Base-by-base conservation (phyloP, 2,888 invertebrate genomes). In the Lepidochrysops patricia region DNA sequence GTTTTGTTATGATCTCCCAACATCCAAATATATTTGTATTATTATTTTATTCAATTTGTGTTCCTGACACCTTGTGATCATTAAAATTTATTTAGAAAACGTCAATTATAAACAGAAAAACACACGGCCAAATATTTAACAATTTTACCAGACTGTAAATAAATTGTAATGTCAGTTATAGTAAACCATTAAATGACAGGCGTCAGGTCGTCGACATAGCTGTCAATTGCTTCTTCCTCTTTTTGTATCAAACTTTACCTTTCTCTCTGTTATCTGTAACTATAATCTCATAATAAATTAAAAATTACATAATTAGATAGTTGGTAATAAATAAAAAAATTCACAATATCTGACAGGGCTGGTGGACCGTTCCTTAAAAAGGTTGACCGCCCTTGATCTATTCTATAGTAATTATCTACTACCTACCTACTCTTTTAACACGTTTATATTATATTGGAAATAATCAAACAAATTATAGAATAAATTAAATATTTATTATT, bases 1-100 rank as follows among this genome's bases (percentile, higher is more conserved):
- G 35, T 57, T 57, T 25, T n/a, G 15, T 19, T 35, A 35, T n/a
- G 52, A 52, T 52, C 27, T 52, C 52, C 12, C 34, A 13, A 57
- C 35, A 57, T 6, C 23, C 29, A 57, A 15, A 48, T n/a, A 57
- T 48, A 57, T 48, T 48, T 48, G 43, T 12, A 23, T 9, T 4
- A 35, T 35, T 35, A 19, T 57, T 23, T 25, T 37, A 25, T 25
- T 25, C 37, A 7, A 1, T 57, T 57, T 0, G 13, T 29, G 26
- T 35, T 29, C n/a, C 13, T 13, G 4, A 23, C 9, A 23, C 43
- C 19, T 4, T 43, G 4, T 1, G 9, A 1, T 43, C 19, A 9
- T 3, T 23, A 43, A 43, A 23, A 43, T 9, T 23, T 9, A 43
- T 9, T 43, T 12, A 19, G 19, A 19, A 43, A n/a, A 19, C 19